Percentiles rank a stretch among this genome's conserved stretches.
phyloP scores from a whole-genome alignment of 2,113 vertebrate species.

The Pelobates fuscus region DNA sequence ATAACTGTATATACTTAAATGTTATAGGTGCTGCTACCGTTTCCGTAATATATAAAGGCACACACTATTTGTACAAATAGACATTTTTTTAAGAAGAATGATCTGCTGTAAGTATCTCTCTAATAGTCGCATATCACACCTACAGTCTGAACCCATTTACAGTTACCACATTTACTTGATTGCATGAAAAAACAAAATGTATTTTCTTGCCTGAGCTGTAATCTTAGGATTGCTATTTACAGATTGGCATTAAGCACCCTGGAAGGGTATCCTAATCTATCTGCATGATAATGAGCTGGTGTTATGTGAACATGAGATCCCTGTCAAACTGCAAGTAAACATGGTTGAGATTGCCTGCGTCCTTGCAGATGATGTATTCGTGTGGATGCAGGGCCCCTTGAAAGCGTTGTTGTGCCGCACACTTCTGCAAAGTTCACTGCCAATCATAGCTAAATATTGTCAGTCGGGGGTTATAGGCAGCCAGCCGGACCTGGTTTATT shows the following conservation, averaged over 20 bases:
- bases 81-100: neutral
- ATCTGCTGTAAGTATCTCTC: neutral
- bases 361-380: slow-evolving; percentile 2
- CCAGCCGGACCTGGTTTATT: too few relatives aligned
- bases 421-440: neutral
- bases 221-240: slow-evolving; percentile 18
- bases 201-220: slow-evolving; percentile 16
- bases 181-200: neutral
- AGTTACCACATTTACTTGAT: slow-evolving; percentile 23
- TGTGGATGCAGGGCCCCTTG: neutral
- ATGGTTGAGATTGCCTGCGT: neutral
- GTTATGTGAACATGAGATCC: slow-evolving; percentile 12
- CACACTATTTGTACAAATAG: too few relatives aligned
- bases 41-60: too few relatives aligned
- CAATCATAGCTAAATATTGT: too few relatives aligned
- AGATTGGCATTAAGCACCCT: slow-evolving; percentile 36
- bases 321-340: slow-evolving; percentile 21
- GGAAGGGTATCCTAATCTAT: slow-evolving; percentile 40
- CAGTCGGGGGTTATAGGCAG: too few relatives aligned
- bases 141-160: neutral
- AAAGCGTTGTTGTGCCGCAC: neutral
- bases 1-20: too few relatives aligned
- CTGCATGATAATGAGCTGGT: slow-evolving; percentile 35
- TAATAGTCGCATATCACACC: neutral
- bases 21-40: too few relatives aligned